Evolutionary conservation across 2,113 vertebrate species (phyloP).

Genomic region (Tautogolabrus adspersus): DNA sequence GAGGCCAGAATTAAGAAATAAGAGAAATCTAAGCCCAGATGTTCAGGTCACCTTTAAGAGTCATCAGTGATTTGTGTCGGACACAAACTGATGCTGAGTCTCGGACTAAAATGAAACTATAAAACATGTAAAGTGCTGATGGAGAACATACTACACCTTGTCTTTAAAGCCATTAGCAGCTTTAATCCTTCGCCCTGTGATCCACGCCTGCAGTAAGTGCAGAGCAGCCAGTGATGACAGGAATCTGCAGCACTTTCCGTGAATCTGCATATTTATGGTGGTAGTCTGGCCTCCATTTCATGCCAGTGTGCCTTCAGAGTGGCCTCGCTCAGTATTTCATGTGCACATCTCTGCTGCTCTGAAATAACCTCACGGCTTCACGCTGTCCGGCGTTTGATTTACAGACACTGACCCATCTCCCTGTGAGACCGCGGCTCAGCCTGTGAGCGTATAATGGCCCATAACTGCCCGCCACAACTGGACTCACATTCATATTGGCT

Average conservation of each 20-base stretch:
- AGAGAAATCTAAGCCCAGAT: no score
- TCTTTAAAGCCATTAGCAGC: not conserved
- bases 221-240: not conserved
- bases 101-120: not conserved
- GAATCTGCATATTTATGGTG: conserved; percentile 30
- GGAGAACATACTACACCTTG: not conserved
- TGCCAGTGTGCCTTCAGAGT: conserved; percentile 7
- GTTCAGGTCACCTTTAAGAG: no score
- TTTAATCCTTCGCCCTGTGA: not conserved
- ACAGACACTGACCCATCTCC: conserved; percentile 36
- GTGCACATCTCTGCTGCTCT: conserved; percentile 8
- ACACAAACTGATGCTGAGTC: no score
- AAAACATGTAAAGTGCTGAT: not conserved
- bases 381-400: conserved; percentile 22
- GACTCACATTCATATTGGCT: conserved; percentile 47
- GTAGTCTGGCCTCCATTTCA: conserved; percentile 20
- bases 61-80: no score
- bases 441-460: conserved; percentile 49
- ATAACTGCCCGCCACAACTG: conserved; percentile 55
- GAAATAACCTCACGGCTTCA: conserved; percentile 7
- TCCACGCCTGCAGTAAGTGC: not conserved
- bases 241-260: not conserved
- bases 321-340: not conserved
- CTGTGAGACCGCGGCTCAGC: conserved; percentile 23
- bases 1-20: no score